Conservation (phyloP, 2,888 invertebrate genomes). For the Mechanitis mazaeus region DNA sequence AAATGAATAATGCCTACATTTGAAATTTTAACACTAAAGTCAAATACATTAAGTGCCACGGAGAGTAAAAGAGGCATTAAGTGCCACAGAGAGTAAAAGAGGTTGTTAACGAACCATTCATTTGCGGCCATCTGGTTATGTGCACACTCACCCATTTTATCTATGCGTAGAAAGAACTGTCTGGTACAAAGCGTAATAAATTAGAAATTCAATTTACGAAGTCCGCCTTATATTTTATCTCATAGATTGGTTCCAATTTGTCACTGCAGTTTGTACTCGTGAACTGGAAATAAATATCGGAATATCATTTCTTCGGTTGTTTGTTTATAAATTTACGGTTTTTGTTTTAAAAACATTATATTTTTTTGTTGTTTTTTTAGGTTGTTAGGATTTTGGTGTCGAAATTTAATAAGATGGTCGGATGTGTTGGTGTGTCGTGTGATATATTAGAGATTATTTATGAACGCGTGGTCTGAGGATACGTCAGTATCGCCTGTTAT, state of each 20-base stretch:
- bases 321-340: conserved; percentile 4
- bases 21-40: background rate
- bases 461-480: conserved; percentile 30
- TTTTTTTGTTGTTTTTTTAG: no score
- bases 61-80: no score
- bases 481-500: conserved; percentile 41
- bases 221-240: conserved; percentile 16
- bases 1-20: conserved; percentile 1
- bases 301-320: background rate
- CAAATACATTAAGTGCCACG: conserved; percentile 21
- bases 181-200: conserved; percentile 21
- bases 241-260: conserved; percentile 22
- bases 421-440: conserved; percentile 26
- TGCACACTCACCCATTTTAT: conserved; percentile 31
- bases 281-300: conserved; percentile 9
- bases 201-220: conserved; percentile 27
- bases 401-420: conserved; percentile 23
- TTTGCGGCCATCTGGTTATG: conserved; percentile 59
- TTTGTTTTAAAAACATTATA: background rate
- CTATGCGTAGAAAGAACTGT: conserved; percentile 25
- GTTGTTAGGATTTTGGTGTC: conserved; percentile 7
- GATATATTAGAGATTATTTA: conserved; percentile 30
- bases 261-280: conserved; percentile 15
- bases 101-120: conserved; percentile 61
- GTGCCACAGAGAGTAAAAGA: conserved; percentile 24